Conservation (phyloP, 2,888 invertebrate species). For the Saturnia pavonia region DNA sequence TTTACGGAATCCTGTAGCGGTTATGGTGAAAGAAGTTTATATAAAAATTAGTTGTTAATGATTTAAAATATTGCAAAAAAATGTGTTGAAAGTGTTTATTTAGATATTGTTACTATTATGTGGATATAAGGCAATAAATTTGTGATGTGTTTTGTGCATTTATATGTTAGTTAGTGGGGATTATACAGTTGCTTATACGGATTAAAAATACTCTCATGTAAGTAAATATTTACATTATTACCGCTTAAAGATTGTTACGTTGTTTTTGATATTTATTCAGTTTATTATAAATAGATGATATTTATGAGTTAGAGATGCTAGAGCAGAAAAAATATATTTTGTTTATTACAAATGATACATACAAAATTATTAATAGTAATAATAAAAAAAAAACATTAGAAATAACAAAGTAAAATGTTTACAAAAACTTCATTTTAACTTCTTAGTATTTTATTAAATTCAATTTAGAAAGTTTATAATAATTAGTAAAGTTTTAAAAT, state of each 20-base stretch:
- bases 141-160: slow-evolving; percentile 68
- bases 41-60: slow-evolving; percentile 46
- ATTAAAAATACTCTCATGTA: slow-evolving; percentile 71
- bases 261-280: slow-evolving; percentile 14
- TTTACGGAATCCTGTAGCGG: slow-evolving; percentile 50
- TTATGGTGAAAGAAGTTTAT: slow-evolving; percentile 46
- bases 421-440: background rate
- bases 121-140: slow-evolving; percentile 68
- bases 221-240: slow-evolving; percentile 71
- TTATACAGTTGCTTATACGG: slow-evolving; percentile 62
- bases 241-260: slow-evolving; percentile 28
- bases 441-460: background rate
- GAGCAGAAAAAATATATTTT: no score
- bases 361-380: no score
- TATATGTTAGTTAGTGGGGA: slow-evolving; percentile 56
- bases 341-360: no score
- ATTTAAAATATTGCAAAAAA: slow-evolving; percentile 33
- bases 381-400: background rate
- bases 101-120: slow-evolving; percentile 52
- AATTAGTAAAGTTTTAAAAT: background rate
- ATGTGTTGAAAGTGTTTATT: slow-evolving; percentile 53
- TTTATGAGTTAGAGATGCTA: background rate
- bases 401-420: background rate
- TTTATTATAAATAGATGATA: slow-evolving; percentile 12
- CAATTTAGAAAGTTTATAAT: background rate